Conservation (phyloP, 2,797 vertebrate genomes). For the Allobates femoralis region DNA sequence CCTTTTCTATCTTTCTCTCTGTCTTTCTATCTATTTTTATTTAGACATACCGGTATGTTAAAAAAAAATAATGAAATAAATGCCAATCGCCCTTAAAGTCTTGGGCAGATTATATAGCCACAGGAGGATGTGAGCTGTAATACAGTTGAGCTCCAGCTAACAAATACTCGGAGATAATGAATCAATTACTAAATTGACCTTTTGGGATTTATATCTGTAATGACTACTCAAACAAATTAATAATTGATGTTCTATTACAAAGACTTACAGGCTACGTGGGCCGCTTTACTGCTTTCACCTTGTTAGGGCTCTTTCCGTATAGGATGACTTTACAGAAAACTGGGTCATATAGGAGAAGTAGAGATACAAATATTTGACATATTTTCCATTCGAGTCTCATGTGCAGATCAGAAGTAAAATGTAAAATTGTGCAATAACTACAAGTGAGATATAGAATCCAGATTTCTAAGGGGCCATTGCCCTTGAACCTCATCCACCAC, state of each 20-base stretch:
- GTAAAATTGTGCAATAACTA: not conserved
- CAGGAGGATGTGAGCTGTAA: conserved; percentile 11
- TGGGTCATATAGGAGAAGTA: not conserved
- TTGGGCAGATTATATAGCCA: not conserved
- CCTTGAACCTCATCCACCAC: too few species aligned
- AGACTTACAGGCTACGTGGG: not conserved
- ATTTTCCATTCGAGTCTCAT: not conserved
- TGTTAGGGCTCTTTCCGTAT: not conserved
- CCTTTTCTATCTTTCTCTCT: too few species aligned
- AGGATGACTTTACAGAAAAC: not conserved
- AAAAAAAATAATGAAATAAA: not conserved
- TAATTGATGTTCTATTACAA: conserved; percentile 34
- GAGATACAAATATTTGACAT: not conserved
- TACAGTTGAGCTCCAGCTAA: conserved; percentile 4
- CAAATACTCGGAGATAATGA: conserved; percentile 31
- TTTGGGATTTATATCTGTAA: conserved; percentile 41
- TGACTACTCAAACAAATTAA: conserved; percentile 46
- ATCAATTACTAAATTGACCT: conserved; percentile 50
- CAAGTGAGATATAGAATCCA: not conserved
- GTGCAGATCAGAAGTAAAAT: not conserved
- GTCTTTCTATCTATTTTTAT: not conserved
- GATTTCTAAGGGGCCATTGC: not conserved
- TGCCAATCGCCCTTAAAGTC: not conserved
- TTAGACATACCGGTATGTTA: not conserved
- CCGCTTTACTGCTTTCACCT: not conserved